Conservation (phyloP, 2,888 invertebrate species). For the Limnephilus rhombicus region DNA sequence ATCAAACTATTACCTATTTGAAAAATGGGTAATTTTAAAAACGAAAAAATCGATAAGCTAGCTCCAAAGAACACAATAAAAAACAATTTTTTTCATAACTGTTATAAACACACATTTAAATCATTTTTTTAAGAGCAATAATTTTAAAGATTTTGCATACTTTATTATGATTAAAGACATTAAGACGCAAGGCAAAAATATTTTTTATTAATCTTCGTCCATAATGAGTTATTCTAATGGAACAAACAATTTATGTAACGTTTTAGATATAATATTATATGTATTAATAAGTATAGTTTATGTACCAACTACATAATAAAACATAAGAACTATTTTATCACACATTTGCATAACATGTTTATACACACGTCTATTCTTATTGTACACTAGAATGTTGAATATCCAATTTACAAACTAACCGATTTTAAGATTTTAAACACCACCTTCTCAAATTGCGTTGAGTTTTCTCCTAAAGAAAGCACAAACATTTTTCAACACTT, state of each 20-base stretch:
- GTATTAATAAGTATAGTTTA: background rate
- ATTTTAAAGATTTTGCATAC: background rate
- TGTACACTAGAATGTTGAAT: background rate
- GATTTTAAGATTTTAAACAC: background rate
- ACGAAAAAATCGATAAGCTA: background rate
- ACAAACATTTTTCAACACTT: background rate
- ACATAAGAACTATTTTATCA: background rate
- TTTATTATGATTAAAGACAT: background rate
- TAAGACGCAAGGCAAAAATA: background rate
- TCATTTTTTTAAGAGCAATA: background rate
- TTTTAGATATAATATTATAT: constrained; percentile 1
- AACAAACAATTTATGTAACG: background rate
- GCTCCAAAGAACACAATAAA: background rate
- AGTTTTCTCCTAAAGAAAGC: background rate
- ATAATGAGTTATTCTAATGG: background rate
- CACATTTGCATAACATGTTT: background rate
- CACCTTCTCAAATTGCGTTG: background rate
- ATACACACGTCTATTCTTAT: background rate
- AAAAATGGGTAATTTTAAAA: background rate
- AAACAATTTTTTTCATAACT: background rate
- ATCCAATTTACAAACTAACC: background rate
- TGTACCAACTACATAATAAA: background rate
- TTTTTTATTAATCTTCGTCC: background rate
- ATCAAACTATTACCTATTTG: background rate
- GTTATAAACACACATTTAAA: background rate